Conservation (phyloP, 2,797 vertebrate species). For the Tokudaia tokunoshimensis region DNA sequence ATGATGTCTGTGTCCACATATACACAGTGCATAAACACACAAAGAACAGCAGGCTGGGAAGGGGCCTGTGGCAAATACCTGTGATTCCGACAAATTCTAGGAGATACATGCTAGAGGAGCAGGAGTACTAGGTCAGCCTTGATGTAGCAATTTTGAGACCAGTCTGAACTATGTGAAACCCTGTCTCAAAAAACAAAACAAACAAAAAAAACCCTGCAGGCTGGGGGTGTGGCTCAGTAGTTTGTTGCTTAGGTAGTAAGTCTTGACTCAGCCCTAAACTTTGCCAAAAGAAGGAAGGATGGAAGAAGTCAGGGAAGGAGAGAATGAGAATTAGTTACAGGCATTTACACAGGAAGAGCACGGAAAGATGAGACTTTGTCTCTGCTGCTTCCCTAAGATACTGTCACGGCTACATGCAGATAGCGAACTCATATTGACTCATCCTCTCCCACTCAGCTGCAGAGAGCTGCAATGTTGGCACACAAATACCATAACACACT, state of each 20-base stretch:
- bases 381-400: constrained; percentile 36
- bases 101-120: background rate
- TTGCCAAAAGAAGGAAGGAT: background rate
- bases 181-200: background rate
- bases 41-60: background rate
- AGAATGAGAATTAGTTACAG: background rate
- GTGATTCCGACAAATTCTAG: background rate
- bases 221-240: background rate
- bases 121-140: background rate
- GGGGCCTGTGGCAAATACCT: background rate
- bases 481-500: constrained; percentile 47
- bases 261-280: background rate
- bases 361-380: background rate
- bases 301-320: background rate
- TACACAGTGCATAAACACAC: background rate
- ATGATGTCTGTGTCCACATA: background rate
- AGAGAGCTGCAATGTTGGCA: constrained; percentile 56
- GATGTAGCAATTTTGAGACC: background rate
- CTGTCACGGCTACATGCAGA: constrained; percentile 47
- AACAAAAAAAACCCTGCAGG: background rate
- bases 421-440: constrained; percentile 51
- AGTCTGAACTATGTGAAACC: background rate
- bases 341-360: background rate
- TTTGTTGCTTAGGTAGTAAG: background rate
- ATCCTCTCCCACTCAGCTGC: constrained; percentile 27